Percentiles rank a stretch among this genome's conserved stretches.
These are phyloP conservation scores for Teleopsis dalmanni DNA, from an alignment of 1,140 invertebrate species.

Conservation along the genomic window DNA sequence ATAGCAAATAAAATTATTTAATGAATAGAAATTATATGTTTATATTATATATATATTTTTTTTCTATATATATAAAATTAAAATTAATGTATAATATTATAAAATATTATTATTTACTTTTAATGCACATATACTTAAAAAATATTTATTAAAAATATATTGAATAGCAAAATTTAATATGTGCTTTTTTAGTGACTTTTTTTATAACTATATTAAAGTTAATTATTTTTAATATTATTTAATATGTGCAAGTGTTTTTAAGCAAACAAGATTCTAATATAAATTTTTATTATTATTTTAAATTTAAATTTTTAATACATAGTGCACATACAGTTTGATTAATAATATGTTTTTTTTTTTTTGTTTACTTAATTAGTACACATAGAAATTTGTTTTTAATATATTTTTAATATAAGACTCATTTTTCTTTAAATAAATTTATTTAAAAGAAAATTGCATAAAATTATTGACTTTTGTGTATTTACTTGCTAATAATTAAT, in stretches of 20 bases:
- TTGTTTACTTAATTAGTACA: too few species aligned
- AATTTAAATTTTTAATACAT: too few species aligned
- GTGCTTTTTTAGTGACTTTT: too few species aligned
- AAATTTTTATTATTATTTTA: not conserved
- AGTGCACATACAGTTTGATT: too few species aligned
- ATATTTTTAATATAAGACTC: too few species aligned
- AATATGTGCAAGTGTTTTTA: not conserved
- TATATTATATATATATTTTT: constrained; percentile 1
- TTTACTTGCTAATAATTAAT: too few species aligned
- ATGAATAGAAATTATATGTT: not conserved
- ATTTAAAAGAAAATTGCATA: too few species aligned
- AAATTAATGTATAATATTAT: not conserved
- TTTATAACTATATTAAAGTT: not conserved
- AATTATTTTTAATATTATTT: not conserved
- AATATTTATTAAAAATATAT: not conserved
- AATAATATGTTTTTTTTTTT: too few species aligned
- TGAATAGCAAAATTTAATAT: not conserved
- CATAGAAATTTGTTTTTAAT: too few species aligned
- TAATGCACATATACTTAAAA: not conserved
- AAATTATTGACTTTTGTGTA: too few species aligned
- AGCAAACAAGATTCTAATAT: not conserved
- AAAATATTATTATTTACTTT: not conserved
- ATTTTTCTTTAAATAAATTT: too few species aligned
- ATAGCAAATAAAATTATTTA: constrained; percentile 12
- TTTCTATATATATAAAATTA: not conserved